Evolutionary conservation across 2,888 invertebrate genomes (phyloP).

Genomic region (Chloroclysta siterata): DNA sequence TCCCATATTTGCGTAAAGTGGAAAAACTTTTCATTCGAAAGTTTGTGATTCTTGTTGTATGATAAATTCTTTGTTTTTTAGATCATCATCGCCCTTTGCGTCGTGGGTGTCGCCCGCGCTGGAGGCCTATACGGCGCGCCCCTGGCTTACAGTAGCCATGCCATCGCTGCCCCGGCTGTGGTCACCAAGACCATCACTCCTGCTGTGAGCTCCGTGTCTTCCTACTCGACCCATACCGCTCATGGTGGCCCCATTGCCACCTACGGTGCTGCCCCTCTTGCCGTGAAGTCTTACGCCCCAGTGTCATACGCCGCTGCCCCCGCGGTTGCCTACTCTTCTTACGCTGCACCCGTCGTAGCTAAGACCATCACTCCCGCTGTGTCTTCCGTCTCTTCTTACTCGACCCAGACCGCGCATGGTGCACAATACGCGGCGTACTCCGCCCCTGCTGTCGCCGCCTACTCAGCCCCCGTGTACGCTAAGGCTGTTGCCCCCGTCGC

Average conservation of each 20-base stretch:
- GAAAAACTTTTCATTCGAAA: no score
- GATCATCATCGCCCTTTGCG: conserved; percentile 85
- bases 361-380: conserved; percentile 55
- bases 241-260: conserved; percentile 56
- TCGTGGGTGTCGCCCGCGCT: conserved; percentile 85
- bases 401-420: conserved; percentile 45
- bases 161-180: conserved; percentile 63
- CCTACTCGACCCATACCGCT: conserved; percentile 60
- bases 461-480: conserved; percentile 51
- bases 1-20: not conserved
- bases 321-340: conserved; percentile 86
- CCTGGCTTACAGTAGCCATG: conserved; percentile 77
- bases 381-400: conserved; percentile 54
- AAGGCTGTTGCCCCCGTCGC: conserved; percentile 50
- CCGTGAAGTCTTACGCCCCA: conserved; percentile 41
- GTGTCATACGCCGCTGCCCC: conserved; percentile 83
- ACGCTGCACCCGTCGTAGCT: conserved; percentile 76
- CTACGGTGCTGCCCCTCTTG: conserved; percentile 52
- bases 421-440: conserved; percentile 53
- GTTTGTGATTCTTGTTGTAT: no score
- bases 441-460: conserved; percentile 63
- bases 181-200: conserved; percentile 55
- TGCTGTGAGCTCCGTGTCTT: conserved; percentile 60
- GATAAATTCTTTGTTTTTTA: conserved; percentile 45
- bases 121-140: conserved; percentile 80